These are phyloP conservation scores for Venustaconcha ellipsiformis DNA, from an alignment of 1,140 invertebrate genomes.

Conservation along the genomic window DNA sequence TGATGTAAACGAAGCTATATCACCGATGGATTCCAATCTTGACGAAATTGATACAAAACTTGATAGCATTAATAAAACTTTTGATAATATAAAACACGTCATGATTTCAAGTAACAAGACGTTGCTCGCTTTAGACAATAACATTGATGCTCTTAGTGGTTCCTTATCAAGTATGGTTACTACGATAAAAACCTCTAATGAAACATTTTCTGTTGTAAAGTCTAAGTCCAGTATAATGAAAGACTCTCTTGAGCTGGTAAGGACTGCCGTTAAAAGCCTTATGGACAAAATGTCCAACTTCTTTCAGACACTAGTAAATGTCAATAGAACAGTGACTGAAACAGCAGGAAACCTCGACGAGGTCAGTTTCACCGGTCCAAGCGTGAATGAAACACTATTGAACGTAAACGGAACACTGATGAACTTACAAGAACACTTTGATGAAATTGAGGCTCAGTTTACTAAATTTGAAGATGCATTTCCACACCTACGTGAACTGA, in stretches of 20 bases:
- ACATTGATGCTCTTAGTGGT: neutral
- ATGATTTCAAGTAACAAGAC: constrained; percentile 7
- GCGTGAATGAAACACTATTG: constrained; percentile 6
- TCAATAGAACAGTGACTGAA: constrained; percentile 5
- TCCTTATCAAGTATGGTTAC: constrained; percentile 3
- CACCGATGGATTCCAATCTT: constrained; percentile 10
- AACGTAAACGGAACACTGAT: constrained; percentile 8
- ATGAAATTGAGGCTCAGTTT: neutral
- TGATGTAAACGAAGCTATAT: neutral
- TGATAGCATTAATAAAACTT: constrained; percentile 16
- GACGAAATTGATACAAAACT: constrained; percentile 10
- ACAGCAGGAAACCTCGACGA: constrained; percentile 2
- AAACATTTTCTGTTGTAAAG: constrained; percentile 15
- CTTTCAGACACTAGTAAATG: neutral
- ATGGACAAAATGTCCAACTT: no score
- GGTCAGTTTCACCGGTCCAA: neutral
- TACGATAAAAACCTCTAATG: constrained; percentile 10
- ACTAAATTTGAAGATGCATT: constrained; percentile 12
- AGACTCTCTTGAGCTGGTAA: constrained; percentile 17
- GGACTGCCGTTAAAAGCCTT: neutral
- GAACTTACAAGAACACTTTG: constrained; percentile 4
- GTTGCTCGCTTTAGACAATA: neutral
- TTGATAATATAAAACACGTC: constrained; percentile 7
- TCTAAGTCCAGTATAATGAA: constrained; percentile 12
- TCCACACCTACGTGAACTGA: no score